Percentiles rank a stretch among this genome's conserved stretches.
phyloP scores from a whole-genome alignment of 1,140 invertebrate species.

The Drosophila nigromelanica region DNA sequence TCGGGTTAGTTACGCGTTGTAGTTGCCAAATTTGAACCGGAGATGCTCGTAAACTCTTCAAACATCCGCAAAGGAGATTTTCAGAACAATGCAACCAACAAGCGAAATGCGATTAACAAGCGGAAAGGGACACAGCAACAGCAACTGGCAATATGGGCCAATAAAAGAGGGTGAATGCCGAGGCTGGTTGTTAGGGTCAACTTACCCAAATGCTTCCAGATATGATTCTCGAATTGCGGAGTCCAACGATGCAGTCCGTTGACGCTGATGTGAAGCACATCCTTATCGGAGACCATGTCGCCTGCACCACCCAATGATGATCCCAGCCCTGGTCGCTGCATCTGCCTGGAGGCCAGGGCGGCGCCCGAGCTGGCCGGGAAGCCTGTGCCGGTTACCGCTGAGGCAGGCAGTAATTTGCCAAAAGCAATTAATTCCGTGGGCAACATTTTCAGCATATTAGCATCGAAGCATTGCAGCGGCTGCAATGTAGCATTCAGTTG shows the following conservation, averaged over 20 bases:
- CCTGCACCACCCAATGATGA: slow-evolving; percentile 15
- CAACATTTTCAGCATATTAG: slow-evolving; percentile 81
- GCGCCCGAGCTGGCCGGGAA: neutral
- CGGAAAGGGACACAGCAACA: slow-evolving; percentile 39
- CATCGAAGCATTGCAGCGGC: slow-evolving; percentile 77
- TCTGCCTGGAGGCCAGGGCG: slow-evolving; percentile 30
- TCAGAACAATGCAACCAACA: slow-evolving; percentile 59
- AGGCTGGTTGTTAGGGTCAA: neutral
- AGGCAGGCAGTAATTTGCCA: slow-evolving; percentile 78
- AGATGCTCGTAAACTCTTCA: slow-evolving; percentile 19
- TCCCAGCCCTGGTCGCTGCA: slow-evolving; percentile 47
- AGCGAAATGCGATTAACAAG: slow-evolving; percentile 67
- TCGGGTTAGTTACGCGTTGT: neutral
- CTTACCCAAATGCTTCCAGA: slow-evolving; percentile 83
- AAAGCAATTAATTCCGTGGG: slow-evolving; percentile 83
- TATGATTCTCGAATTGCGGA: slow-evolving; percentile 80
- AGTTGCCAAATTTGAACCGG: slow-evolving; percentile 1
- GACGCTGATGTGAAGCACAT: slow-evolving; percentile 76
- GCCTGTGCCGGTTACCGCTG: slow-evolving; percentile 25
- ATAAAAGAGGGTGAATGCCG: neutral
- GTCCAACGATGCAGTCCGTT: slow-evolving; percentile 82
- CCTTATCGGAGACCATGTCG: slow-evolving; percentile 36
- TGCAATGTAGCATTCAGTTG: slow-evolving; percentile 81
- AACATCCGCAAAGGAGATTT: slow-evolving; percentile 56
- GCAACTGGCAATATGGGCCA: neutral